A percentile compares a stretch with the other conserved stretches of the same genome.
phyloP scores from a whole-genome alignment of 2,888 invertebrate genomes.

The Hyposoter didymator region DNA sequence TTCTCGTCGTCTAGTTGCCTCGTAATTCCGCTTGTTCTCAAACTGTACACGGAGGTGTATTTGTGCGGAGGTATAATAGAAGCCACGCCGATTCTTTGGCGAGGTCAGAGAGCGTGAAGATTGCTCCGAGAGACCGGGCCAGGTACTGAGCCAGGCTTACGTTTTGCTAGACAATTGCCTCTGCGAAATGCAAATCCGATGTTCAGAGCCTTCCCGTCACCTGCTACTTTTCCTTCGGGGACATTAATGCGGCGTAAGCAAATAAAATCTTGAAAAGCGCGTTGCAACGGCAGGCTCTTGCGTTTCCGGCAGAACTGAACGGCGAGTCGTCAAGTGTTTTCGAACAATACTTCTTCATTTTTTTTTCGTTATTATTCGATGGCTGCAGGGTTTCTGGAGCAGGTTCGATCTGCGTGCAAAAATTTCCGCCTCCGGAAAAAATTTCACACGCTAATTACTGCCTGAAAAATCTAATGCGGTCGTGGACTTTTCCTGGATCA shows the following conservation, averaged over 20 bases:
- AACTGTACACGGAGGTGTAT: not conserved
- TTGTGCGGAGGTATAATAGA: constrained; percentile 4
- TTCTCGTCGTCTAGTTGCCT: constrained; percentile 58
- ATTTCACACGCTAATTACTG: not conserved
- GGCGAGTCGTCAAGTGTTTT: too few species aligned
- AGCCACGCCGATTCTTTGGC: constrained; percentile 63
- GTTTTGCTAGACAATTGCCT: constrained; percentile 46
- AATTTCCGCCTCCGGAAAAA: not conserved
- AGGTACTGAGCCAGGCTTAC: constrained; percentile 52
- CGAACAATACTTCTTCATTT: too few species aligned
- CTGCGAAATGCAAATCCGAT: constrained; percentile 46
- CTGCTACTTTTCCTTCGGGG: not conserved
- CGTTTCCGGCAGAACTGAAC: not conserved
- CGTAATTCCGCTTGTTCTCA: constrained; percentile 57
- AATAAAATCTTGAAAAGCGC: not conserved
- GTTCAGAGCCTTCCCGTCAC: constrained; percentile 19
- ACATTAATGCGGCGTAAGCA: not conserved
- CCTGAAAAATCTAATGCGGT: not conserved
- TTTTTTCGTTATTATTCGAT: too few species aligned
- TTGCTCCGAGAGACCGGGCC: constrained; percentile 28
- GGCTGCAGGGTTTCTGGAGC: too few species aligned
- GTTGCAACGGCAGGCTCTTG: too few species aligned
- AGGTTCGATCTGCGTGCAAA: too few species aligned
- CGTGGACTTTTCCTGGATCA: not conserved
- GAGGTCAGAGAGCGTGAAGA: constrained; percentile 71